Percentiles rank a stretch among this genome's conserved stretches.
These are phyloP conservation scores for Drosophila barbarae DNA, from an alignment of 2,888 invertebrate genomes.

Conservation along the genomic window DNA sequence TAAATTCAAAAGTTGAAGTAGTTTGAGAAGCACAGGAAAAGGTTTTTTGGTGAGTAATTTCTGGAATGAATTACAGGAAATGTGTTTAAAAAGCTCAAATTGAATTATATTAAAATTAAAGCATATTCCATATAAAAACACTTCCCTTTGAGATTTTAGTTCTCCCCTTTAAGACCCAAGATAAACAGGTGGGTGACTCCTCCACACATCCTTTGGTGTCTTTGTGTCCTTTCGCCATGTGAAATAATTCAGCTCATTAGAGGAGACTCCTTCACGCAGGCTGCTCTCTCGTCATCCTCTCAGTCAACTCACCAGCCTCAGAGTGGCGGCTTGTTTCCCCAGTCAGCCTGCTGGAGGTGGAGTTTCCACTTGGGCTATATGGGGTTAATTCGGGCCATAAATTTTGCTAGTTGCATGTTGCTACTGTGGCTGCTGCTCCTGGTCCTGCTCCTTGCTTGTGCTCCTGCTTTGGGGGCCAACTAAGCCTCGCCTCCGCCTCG, in stretches of 20 bases:
- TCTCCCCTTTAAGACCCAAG: background rate
- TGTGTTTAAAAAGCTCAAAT: background rate
- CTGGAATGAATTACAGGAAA: no score
- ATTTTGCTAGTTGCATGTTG: slow-evolving; percentile 37
- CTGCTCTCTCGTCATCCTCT: slow-evolving; percentile 9
- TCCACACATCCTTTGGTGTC: background rate
- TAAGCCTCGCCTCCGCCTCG: slow-evolving; percentile 42
- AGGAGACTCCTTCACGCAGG: slow-evolving; percentile 11
- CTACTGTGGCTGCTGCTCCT: slow-evolving; percentile 12
- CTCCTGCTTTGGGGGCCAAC: slow-evolving; percentile 22
- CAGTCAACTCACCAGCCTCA: slow-evolving; percentile 3
- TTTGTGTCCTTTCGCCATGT: slow-evolving; percentile 14
- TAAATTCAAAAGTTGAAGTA: background rate
- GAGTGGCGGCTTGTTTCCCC: slow-evolving; percentile 18
- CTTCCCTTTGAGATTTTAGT: background rate
- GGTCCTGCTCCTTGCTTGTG: slow-evolving; percentile 15
- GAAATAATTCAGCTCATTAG: slow-evolving; percentile 37
- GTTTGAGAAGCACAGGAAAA: background rate
- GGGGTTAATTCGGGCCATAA: slow-evolving; percentile 51
- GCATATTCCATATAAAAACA: background rate
- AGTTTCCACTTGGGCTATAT: slow-evolving; percentile 10
- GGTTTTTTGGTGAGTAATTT: background rate
- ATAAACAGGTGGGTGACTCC: slow-evolving; percentile 2
- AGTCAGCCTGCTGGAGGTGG: background rate
- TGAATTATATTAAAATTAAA: background rate